Evolutionary conservation across 2,797 vertebrate species (phyloP).

Genomic region (Sebastes hopkinsi): DNA sequence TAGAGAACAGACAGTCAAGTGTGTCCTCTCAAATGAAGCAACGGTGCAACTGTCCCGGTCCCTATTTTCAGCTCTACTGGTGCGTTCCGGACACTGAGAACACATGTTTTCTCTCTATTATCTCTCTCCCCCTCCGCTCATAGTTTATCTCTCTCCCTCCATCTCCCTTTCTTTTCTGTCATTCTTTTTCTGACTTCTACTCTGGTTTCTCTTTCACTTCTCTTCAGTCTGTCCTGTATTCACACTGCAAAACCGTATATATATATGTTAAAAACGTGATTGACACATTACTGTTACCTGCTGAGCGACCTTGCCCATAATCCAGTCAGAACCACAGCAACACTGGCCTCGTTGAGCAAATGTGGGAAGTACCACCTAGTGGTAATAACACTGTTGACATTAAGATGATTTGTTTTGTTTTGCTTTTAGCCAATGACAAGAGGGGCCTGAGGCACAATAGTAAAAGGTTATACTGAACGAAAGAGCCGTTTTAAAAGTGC

Average conservation of each 20-base stretch:
- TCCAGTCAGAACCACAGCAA: slow-evolving; percentile 13
- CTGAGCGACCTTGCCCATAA: slow-evolving; percentile 38
- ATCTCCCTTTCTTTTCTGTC: not conserved
- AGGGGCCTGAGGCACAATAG: slow-evolving; percentile 16
- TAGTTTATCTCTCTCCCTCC: slow-evolving; percentile 10
- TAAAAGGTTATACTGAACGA: slow-evolving; percentile 44
- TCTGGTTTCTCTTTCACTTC: not conserved
- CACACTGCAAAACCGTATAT: not conserved
- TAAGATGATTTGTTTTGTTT: slow-evolving; percentile 59
- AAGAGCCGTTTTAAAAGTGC: slow-evolving; percentile 27
- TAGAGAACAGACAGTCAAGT: slow-evolving; percentile 72
- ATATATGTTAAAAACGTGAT: slow-evolving; percentile 6
- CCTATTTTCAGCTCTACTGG: slow-evolving; percentile 78
- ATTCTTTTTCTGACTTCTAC: not conserved
- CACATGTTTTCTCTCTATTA: slow-evolving; percentile 71
- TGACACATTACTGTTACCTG: slow-evolving; percentile 14
- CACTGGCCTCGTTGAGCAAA: slow-evolving; percentile 20
- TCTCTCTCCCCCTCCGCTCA: slow-evolving; percentile 15
- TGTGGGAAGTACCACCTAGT: slow-evolving; percentile 34
- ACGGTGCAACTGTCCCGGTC: slow-evolving; percentile 50
- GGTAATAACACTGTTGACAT: slow-evolving; percentile 58
- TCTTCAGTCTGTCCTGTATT: not conserved
- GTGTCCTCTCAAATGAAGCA: slow-evolving; percentile 74
- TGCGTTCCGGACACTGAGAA: slow-evolving; percentile 61
- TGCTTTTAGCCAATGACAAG: slow-evolving; percentile 59